Evolutionary conservation across 2,113 vertebrate genomes (phyloP), one percentile per base, ranked within the genome.

Genomic region (Piaya cayana): DNA sequence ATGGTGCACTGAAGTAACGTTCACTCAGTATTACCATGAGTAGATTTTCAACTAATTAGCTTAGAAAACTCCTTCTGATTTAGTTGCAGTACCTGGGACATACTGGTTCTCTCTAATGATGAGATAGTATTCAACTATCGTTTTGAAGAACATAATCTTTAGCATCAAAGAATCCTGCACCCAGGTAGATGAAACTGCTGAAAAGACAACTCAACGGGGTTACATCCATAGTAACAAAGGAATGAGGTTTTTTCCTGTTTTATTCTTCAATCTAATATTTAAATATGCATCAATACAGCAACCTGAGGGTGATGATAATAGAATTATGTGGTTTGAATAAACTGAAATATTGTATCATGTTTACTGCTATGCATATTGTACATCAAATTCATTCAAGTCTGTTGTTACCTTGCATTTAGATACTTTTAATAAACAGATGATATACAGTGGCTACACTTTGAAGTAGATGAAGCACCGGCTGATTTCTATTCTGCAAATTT

Each of bases 391-490:
- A 94, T 88, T 93, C 97, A 93, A 93, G 86, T 87, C 86, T 96
- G 80, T 95, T 96, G 85, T 96, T 96, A 88, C 92, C 56, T 88
- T 88, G 76, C 96, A 53, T 94, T 97, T 96, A 96, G 92, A 45
- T 96, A 86, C 95, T 97, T 97, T 97, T 96, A 97, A 97, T 97
- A 98, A 97, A 97, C 92, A 97, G 91, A 79, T 87, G 92, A 95
- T 90, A 88, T 97, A 92, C 3, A 7, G 23, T 95, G 84, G 81
- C 80, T 93, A 75, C 64, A 96, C 97, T 98, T 98, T 98, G 97
- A 98, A 98, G 97, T 96, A 92, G 79, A 71, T 95, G 85, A 93
- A 94, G 93, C 89, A 94, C 82, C 93, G 77, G 87, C 93, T 97
- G 96, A 95, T 94, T 98, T 96, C 74, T 92, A 2, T 97, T 97